Evolutionary conservation across 1,140 invertebrate species (phyloP).

Genomic region (Drosophila melanogaster): Release_6_plus_ISO1_MT NC_004354.4:14886001-14886500

Average conservation of each 20-base stretch:
- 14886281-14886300: conserved; percentile 8
- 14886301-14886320: conserved; percentile 60
- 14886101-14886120: conserved; percentile 37
- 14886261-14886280: too few relatives aligned
- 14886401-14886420: conserved; percentile 5
- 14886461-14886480: conserved; percentile 63
- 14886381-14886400: conserved; percentile 2
- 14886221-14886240: neutral
- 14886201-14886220: conserved; percentile 45
- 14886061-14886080: conserved; percentile 49
- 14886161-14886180: conserved; percentile 82
- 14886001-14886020: conserved; percentile 27
- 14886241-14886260: too few relatives aligned
- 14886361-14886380: neutral
- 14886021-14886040: conserved; percentile 58
- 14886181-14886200: conserved; percentile 77
- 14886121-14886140: conserved; percentile 6
- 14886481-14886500: conserved; percentile 4
- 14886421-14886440: neutral
- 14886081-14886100: conserved; percentile 42
- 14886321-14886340: conserved; percentile 58
- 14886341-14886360: conserved; percentile 41
- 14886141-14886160: conserved; percentile 44
- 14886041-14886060: conserved; percentile 74
- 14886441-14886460: conserved; percentile 38